phyloP scores from a whole-genome alignment of 1,140 invertebrate species.

The Dreissena rostriformis region DNA sequence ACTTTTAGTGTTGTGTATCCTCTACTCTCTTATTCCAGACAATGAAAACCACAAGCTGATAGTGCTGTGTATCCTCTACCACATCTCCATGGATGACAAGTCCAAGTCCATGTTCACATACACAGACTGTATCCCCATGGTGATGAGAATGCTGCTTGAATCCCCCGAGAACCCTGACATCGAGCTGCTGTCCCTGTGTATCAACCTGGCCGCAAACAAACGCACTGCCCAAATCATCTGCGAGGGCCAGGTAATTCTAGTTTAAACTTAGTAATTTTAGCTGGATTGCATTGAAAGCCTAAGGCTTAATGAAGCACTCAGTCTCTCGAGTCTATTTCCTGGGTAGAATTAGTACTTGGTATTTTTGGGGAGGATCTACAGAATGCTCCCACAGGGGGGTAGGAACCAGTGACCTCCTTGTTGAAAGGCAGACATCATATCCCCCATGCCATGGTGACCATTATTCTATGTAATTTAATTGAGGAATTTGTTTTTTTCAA shows the following conservation, averaged over 20 bases:
- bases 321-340: too few species aligned
- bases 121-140: conserved; percentile 94
- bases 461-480: too few species aligned
- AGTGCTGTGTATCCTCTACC: conserved; percentile 95
- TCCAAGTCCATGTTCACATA: conserved; percentile 97
- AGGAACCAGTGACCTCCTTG: too few species aligned
- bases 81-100: conserved; percentile 97
- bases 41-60: conserved; percentile 92
- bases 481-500: too few species aligned
- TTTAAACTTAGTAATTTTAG: not conserved
- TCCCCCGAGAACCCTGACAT: conserved; percentile 87
- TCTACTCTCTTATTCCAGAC: conserved; percentile 82
- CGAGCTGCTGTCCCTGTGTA: conserved; percentile 92
- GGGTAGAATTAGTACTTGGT: too few species aligned
- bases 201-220: conserved; percentile 94
- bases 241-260: conserved; percentile 83
- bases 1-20: too few species aligned
- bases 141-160: conserved; percentile 83
- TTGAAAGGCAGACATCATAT: too few species aligned
- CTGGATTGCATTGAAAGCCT: too few species aligned
- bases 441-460: too few species aligned
- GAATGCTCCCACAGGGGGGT: too few species aligned
- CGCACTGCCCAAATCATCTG: conserved; percentile 95
- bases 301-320: too few species aligned
- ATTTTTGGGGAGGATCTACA: too few species aligned